Base-by-base conservation (phyloP, 2,888 invertebrate genomes). In the Beris morrisii region DNA sequence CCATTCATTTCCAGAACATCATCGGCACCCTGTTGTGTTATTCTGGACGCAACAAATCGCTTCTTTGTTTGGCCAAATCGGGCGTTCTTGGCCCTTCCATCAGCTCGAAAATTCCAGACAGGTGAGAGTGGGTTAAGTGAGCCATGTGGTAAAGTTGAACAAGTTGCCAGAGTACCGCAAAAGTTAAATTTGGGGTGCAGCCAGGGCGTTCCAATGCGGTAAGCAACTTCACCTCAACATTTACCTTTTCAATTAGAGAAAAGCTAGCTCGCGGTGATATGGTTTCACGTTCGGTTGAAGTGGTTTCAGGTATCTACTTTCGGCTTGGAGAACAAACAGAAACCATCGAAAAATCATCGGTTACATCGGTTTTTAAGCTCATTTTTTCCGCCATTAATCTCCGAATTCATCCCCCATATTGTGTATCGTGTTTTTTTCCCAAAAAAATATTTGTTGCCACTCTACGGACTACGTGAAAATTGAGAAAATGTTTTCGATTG, bases 1-100 rank as follows among this genome's bases (percentile, higher is more conserved):
- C 56, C 56, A 56, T 56, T 56, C 56, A 56, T 56, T 43, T 56
- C 56, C 15, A 15, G 38, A 56, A 56, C 56, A 56, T 56, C 56
- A 56, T 56, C 56, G 38, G 15, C 56, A 56, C 43, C 56, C 56
- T 43, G 15, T 38, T 38, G 38, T 38, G 9, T 38, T 7, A 9
- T 9, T 38, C 9, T 22, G 43, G 11, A 38, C 38, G 43, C 56
- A 56, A 56, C 56, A 56, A 56, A 56, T 56, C 56, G 56, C 13
- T 38, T 30, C 30, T 56, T 56, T 43, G 56, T 43, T 56, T 15
- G 43, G n/a, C 13, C 38, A 38, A 32, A 38, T 2, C 56, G 12
- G 15, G 43, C 11, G 38, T 38, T 9, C 38, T 38, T 38, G 38
- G 9, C 9, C 38, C 38, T 38, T 38, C 38, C 9, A 22, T 22